phyloP scores from a whole-genome alignment of 2,797 vertebrate genomes.

The Sebastes kiyomatsui region DNA sequence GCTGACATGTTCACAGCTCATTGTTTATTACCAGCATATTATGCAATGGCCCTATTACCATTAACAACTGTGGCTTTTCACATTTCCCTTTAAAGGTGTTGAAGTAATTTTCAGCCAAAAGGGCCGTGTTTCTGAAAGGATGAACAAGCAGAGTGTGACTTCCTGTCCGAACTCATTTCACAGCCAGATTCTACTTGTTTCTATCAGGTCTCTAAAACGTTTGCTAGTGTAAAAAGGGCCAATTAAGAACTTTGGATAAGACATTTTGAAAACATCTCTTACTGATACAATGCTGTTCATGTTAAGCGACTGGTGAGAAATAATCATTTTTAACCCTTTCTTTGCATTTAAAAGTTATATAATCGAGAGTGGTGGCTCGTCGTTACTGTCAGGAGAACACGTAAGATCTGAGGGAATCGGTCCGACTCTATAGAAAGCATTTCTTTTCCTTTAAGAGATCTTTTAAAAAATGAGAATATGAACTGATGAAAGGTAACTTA shows the following conservation, averaged over 20 bases:
- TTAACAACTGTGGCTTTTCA: slow-evolving; percentile 32
- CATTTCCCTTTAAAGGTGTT: slow-evolving; percentile 20
- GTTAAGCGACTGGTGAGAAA: slow-evolving; percentile 5
- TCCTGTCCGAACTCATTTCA: background rate
- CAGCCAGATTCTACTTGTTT: slow-evolving; percentile 13
- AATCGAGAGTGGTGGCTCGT: background rate
- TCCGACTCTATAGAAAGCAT: slow-evolving; percentile 82
- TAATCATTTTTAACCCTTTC: slow-evolving; percentile 17
- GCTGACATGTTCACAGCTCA: slow-evolving; percentile 39
- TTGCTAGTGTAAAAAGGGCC: slow-evolving; percentile 38
- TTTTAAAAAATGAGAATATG: slow-evolving; percentile 76
- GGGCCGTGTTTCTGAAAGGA: background rate
- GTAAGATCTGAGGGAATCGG: slow-evolving; percentile 39
- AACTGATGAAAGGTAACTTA: slow-evolving; percentile 82
- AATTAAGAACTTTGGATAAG: slow-evolving; percentile 11
- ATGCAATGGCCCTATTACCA: slow-evolving; percentile 57
- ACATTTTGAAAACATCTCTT: slow-evolving; percentile 1
- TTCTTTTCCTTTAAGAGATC: slow-evolving; percentile 77
- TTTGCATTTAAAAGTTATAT: slow-evolving; percentile 18
- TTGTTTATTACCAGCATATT: slow-evolving; percentile 60
- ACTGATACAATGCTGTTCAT: slow-evolving; percentile 2
- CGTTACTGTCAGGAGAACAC: slow-evolving; percentile 12
- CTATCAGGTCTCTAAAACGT: background rate
- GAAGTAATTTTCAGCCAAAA: background rate
- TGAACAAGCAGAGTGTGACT: slow-evolving; percentile 6